These are phyloP conservation scores for Rutpela maculata DNA, from an alignment of 2,888 invertebrate species.

Conservation along the genomic window DNA sequence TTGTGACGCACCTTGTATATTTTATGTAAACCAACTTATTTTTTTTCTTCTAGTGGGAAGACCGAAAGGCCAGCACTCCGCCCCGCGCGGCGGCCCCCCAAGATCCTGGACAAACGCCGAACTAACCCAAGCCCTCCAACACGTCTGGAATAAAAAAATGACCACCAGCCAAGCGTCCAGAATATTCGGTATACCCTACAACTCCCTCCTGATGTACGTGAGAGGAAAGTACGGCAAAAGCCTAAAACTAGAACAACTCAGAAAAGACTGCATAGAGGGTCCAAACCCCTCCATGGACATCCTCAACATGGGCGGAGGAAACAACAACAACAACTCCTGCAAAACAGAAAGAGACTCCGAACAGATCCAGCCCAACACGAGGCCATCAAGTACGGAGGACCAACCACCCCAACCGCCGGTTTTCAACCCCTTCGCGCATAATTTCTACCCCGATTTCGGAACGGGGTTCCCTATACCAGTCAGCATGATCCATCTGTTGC, in stretches of 20 bases:
- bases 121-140: constrained; percentile 91
- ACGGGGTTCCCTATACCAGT: constrained; percentile 89
- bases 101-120: constrained; percentile 95
- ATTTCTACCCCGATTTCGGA: constrained; percentile 88
- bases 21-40: neutral
- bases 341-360: constrained; percentile 73
- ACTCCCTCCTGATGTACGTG: constrained; percentile 93
- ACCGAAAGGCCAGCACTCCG: constrained; percentile 94
- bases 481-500: constrained; percentile 89
- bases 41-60: constrained; percentile 79
- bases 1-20: neutral
- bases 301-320: constrained; percentile 64
- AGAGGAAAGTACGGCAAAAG: constrained; percentile 96
- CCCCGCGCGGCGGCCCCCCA: constrained; percentile 92
- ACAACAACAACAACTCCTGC: constrained; percentile 75
- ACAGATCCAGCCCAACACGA: constrained; percentile 69
- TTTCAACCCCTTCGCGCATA: constrained; percentile 86
- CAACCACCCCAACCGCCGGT: constrained; percentile 77
- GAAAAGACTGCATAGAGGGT: constrained; percentile 91
- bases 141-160: constrained; percentile 97
- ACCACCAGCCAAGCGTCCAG: constrained; percentile 94
- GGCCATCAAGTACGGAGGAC: constrained; percentile 81
- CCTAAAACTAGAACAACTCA: constrained; percentile 89
- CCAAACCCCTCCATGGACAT: constrained; percentile 80
- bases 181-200: constrained; percentile 95